Percentiles rank a stretch among this genome's conserved stretches.
These are phyloP conservation scores for Nasua narica DNA, from an alignment of 2,797 vertebrate species.

Conservation along the genomic window DNA sequence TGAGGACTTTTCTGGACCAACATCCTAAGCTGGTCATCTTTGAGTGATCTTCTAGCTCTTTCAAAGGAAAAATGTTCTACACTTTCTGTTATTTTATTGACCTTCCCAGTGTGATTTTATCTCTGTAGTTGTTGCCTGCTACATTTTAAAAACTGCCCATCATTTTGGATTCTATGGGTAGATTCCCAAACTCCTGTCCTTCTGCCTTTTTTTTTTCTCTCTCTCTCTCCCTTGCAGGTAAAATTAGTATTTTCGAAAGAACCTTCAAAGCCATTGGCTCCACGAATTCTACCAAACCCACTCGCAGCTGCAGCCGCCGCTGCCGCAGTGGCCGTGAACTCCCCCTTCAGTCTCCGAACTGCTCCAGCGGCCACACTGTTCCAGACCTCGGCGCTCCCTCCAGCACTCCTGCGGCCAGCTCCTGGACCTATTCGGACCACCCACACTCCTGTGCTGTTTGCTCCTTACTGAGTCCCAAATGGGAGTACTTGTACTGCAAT, in stretches of 20 bases:
- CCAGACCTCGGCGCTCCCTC: slow-evolving; percentile 91
- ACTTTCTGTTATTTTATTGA: not conserved
- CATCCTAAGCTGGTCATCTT: not conserved
- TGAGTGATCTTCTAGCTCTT: not conserved
- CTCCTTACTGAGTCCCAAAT: slow-evolving; percentile 91
- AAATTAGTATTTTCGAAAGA: slow-evolving; percentile 93
- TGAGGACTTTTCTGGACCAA: not conserved
- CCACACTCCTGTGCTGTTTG: slow-evolving; percentile 95
- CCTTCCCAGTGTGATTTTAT: not conserved
- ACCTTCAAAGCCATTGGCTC: slow-evolving; percentile 88
- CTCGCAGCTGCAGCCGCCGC: slow-evolving; percentile 89
- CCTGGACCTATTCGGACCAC: slow-evolving; percentile 96
- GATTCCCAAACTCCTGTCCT: slow-evolving; percentile 42
- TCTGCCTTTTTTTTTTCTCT: slow-evolving; percentile 42
- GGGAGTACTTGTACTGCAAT: slow-evolving; percentile 91
- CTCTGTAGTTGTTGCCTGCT: not conserved
- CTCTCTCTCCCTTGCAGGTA: slow-evolving; percentile 83
- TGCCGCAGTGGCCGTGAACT: slow-evolving; percentile 88
- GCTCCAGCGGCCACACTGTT: slow-evolving; percentile 90
- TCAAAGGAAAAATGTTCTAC: not conserved
- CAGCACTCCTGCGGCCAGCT: slow-evolving; percentile 93
- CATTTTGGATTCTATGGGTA: not conserved
- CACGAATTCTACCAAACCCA: slow-evolving; percentile 91
- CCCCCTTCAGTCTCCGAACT: slow-evolving; percentile 90
- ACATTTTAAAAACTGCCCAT: not conserved